Conservation (phyloP, 2,113 vertebrate species). For the Oncorhynchus tshawytscha region DNA sequence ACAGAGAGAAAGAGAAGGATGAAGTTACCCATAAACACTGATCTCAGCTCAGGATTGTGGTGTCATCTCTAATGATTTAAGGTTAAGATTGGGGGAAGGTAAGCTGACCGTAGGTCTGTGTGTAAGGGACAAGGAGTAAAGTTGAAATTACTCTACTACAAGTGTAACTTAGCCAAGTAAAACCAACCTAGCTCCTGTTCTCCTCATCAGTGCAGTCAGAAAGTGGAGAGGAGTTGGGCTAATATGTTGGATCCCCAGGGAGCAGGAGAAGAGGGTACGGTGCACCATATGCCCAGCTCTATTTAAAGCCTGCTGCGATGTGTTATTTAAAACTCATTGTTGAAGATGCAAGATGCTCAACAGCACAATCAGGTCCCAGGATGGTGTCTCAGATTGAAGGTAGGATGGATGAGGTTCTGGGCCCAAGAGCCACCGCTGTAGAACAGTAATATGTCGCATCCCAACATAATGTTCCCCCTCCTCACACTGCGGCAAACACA, state of each 20-base stretch:
- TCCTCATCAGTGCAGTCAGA: neutral
- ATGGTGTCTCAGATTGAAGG: conserved; percentile 47
- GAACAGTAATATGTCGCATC: conserved; percentile 31
- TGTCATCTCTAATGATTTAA: no score
- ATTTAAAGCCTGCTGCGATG: conserved; percentile 45
- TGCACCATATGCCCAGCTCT: conserved; percentile 49
- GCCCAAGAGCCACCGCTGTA: conserved; percentile 10
- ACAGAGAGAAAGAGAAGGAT: neutral
- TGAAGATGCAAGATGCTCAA: conserved; percentile 42
- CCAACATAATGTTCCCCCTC: neutral
- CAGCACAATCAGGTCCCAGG: conserved; percentile 36
- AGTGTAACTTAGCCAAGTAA: neutral
- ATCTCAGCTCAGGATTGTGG: no score
- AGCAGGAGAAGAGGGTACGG: conserved; percentile 29
- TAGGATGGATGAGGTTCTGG: conserved; percentile 44
- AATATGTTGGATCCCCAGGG: conserved; percentile 31
- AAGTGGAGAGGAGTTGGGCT: conserved; percentile 28
- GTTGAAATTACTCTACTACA: no score
- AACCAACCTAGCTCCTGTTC: neutral
- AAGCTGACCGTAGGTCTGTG: no score
- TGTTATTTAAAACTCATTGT: conserved; percentile 58
- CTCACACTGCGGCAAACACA: conserved; percentile 40
- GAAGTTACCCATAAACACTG: neutral
- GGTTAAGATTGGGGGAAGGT: no score
- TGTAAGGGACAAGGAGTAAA: no score